phyloP scores from a whole-genome alignment of 2,888 invertebrate genomes.

The Tetragonula carbonaria region DNA sequence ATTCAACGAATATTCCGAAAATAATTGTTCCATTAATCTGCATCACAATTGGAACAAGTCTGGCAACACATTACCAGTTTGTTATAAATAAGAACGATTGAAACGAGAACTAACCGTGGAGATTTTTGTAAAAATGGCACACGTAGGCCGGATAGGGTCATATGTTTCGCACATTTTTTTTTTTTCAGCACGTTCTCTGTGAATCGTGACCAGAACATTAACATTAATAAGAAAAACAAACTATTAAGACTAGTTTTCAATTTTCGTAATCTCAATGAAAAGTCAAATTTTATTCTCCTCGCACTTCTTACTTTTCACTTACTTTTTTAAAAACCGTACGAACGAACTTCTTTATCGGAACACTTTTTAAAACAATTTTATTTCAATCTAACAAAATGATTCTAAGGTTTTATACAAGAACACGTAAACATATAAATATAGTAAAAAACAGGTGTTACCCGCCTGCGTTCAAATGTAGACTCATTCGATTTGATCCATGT shows the following conservation, averaged over 20 bases:
- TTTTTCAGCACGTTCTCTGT: too few relatives aligned
- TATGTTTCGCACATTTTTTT: not conserved
- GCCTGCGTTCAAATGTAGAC: too few relatives aligned
- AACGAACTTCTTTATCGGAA: too few relatives aligned
- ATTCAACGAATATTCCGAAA: conserved; percentile 17
- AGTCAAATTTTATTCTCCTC: too few relatives aligned
- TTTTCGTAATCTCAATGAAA: too few relatives aligned
- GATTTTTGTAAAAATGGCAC: not conserved
- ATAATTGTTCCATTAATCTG: not conserved
- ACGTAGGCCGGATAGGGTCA: not conserved
- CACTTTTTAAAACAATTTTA: too few relatives aligned
- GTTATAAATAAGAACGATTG: not conserved
- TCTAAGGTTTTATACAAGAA: not conserved
- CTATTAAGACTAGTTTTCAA: too few relatives aligned
- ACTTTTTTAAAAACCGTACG: too few relatives aligned
- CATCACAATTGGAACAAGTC: not conserved
- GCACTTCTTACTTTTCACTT: too few relatives aligned
- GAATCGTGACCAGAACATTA: too few relatives aligned
- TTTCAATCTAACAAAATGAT: not conserved
- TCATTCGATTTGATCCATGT: not conserved
- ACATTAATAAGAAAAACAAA: too few relatives aligned
- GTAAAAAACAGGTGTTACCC: not conserved
- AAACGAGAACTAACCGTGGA: not conserved
- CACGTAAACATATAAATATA: not conserved
- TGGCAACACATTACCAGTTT: not conserved